Evolutionary conservation across 2,113 vertebrate species (phyloP), one percentile per base, ranked within the genome.

Genomic region (Labrus mixtus): DNA sequence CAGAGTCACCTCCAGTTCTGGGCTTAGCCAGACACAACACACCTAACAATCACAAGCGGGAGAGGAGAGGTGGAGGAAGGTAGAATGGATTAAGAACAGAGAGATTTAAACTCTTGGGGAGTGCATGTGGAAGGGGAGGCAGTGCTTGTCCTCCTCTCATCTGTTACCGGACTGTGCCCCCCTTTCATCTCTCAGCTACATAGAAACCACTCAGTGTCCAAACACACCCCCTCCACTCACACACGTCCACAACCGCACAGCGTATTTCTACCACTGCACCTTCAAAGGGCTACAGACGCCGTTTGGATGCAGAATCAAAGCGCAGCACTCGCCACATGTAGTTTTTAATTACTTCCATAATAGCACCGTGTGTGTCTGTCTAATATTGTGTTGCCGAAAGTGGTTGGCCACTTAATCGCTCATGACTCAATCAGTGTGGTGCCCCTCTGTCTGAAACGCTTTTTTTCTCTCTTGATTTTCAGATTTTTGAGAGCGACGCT

Each of bases 401-500:
- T 75, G 71, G 71, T 68, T 8, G 63, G 68, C 37, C 53, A 57
- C 62, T 77, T 84, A 82, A 80, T 84, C 12, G 58, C 56, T 70
- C 15, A 61, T 84, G 83, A 90, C 68, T 85, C 84, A 83, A 63
- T 81, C 62, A 48, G 55, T 46, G n/a, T 17, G 81, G 67, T 79
- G 70, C 68, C 89, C 76, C 53, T 48, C 56, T 68, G 78, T 84
- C 83, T 91, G 58, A 43, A 16, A 66, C 19, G 60, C 57, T 83
- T 16, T 68, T 43, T 72, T 43, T 58, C 53, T 78, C 25, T 68
- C 37, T 87, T 73, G 68, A 56, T 91, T 91, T 41, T 83, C 89
- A 97, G 96, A 90, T 97, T 90, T 96, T 98, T 91, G 97, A 97
- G 81, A 89, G 94, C 36, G 83, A 93, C 46, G 91, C 90, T 82